Evolutionary conservation across 2,113 vertebrate species (phyloP).

Genomic region (Trachemys scripta): DNA sequence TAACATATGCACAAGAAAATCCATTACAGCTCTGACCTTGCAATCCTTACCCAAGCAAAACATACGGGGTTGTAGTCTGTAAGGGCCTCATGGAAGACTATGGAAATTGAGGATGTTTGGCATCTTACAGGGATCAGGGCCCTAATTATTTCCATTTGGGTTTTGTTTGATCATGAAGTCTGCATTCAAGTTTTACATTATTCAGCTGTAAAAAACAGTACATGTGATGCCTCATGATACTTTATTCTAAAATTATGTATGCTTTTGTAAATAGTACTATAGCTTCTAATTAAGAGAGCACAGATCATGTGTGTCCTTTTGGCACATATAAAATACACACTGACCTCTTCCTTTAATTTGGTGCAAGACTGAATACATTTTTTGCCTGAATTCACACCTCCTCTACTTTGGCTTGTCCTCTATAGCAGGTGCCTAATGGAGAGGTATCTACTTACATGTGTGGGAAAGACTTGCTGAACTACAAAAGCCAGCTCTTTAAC

Average conservation of each 20-base stretch:
- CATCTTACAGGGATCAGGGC: background rate
- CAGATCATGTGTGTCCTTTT: background rate
- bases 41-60: background rate
- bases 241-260: conserved; percentile 6
- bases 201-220: background rate
- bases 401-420: background rate
- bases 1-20: background rate
- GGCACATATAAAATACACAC: background rate
- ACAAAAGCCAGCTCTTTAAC: conserved; percentile 10
- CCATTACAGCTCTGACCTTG: background rate
- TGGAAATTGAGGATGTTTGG: background rate
- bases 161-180: background rate
- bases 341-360: background rate
- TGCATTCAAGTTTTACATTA: background rate
- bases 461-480: conserved; percentile 11
- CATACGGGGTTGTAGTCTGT: background rate
- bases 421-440: background rate
- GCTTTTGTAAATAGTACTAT: rapidly evolving
- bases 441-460: background rate
- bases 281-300: background rate
- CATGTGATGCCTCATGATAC: background rate
- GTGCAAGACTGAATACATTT: background rate
- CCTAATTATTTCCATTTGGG: background rate
- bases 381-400: rapidly evolving
- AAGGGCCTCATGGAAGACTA: background rate